These are phyloP conservation scores for Thera obeliscata DNA, from an alignment of 2,888 invertebrate species.

Conservation along the genomic window DNA sequence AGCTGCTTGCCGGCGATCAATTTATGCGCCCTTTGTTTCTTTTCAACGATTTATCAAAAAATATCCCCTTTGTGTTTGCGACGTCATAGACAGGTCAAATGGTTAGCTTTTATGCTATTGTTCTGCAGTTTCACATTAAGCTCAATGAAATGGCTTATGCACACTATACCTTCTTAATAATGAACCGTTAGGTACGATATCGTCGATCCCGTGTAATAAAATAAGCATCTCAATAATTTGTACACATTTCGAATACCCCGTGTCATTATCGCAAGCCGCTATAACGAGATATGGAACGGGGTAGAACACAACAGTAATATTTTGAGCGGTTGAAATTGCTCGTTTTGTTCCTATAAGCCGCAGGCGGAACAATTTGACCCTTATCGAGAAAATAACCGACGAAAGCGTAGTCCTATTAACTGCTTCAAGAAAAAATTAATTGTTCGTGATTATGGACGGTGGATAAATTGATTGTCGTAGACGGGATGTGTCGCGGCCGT, in stretches of 20 bases:
- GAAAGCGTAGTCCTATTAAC: conserved; percentile 74
- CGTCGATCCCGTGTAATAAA: conserved; percentile 20
- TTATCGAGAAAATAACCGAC: conserved; percentile 79
- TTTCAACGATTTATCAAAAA: conserved; percentile 79
- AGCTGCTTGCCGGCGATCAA: conserved; percentile 70
- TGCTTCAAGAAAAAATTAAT: conserved; percentile 74
- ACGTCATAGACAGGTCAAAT: conserved; percentile 59
- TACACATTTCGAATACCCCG: conserved; percentile 42
- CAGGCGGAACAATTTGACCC: conserved; percentile 77
- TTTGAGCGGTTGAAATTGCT: conserved; percentile 72
- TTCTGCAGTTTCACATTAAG: conserved; percentile 27
- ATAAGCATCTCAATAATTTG: conserved; percentile 30
- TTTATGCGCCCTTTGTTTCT: conserved; percentile 83
- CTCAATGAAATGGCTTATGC: conserved; percentile 27
- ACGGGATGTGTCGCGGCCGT: conserved; percentile 62
- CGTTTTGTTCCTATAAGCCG: conserved; percentile 73
- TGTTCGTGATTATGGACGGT: conserved; percentile 78
- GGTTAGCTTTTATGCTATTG: conserved; percentile 47
- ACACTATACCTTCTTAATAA: conserved; percentile 9
- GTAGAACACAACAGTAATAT: conserved; percentile 70
- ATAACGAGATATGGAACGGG: conserved; percentile 64
- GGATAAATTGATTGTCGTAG: conserved; percentile 72
- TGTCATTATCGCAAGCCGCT: conserved; percentile 59
- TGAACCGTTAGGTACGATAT: conserved; percentile 28
- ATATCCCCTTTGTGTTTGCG: conserved; percentile 57